Percentiles rank a stretch among this genome's conserved stretches.
Evolutionary conservation across 2,888 invertebrate species (phyloP).

Genomic region (Himalopsyche japonica): DNA sequence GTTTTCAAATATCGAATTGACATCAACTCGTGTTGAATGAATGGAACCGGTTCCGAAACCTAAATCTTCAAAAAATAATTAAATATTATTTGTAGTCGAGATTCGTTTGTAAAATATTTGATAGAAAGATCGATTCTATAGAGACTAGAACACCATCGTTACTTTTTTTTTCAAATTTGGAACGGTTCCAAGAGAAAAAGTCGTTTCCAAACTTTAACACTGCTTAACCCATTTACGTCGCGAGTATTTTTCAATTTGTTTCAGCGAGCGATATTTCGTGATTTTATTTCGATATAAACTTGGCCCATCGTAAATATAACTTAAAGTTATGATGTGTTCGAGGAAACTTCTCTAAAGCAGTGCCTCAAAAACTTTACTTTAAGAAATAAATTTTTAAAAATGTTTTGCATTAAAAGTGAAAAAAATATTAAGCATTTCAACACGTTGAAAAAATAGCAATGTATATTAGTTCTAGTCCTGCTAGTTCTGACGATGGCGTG

Average conservation of each 20-base stretch:
- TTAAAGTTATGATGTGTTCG: not conserved
- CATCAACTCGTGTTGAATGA: too few relatives aligned
- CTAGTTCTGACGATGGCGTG: too few relatives aligned
- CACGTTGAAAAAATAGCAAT: too few relatives aligned
- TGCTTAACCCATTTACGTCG: conserved; percentile 5
- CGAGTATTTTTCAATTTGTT: not conserved
- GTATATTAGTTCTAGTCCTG: too few relatives aligned
- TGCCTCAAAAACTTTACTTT: not conserved
- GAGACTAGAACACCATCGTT: not conserved
- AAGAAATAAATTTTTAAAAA: not conserved
- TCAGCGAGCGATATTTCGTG: not conserved
- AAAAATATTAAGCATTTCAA: too few relatives aligned
- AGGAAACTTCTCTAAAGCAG: not conserved
- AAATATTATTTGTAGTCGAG: too few relatives aligned
- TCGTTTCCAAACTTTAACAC: conserved; percentile 14
- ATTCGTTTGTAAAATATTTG: not conserved
- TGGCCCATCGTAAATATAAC: not conserved
- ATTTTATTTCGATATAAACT: not conserved
- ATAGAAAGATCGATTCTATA: not conserved
- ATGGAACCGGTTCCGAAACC: too few relatives aligned
- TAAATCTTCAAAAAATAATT: too few relatives aligned
- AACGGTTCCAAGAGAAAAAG: not conserved
- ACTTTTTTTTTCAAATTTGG: not conserved
- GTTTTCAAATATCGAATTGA: too few relatives aligned
- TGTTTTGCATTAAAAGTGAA: too few relatives aligned